These are phyloP conservation scores for Erythrolamprus reginae DNA, from an alignment of 2,113 vertebrate species.

Conservation along the genomic window DNA sequence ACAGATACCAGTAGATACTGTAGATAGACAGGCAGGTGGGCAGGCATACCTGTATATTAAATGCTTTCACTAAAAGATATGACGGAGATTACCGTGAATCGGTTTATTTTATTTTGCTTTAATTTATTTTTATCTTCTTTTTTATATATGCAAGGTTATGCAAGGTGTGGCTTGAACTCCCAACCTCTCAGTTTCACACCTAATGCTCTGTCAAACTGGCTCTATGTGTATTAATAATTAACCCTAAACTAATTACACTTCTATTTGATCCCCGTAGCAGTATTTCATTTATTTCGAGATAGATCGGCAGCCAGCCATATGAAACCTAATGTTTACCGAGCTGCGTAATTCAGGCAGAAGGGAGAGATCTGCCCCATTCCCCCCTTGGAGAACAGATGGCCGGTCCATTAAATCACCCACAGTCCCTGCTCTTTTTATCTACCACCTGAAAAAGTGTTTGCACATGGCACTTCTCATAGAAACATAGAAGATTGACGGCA, in stretches of 20 bases:
- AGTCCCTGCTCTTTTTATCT: not conserved
- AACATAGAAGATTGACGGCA: too few species aligned
- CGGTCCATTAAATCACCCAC: not conserved
- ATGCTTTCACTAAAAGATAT: not conserved
- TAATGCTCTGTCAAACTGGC: not conserved
- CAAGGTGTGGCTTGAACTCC: not conserved
- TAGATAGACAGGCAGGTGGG: too few species aligned
- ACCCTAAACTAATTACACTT: constrained; percentile 34
- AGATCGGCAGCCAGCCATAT: constrained; percentile 26
- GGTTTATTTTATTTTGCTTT: not conserved
- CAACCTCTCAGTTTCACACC: not conserved
- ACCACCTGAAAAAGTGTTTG: not conserved
- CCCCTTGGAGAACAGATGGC: not conserved
- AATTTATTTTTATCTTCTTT: not conserved
- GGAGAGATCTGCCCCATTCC: not conserved
- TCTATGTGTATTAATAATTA: constrained; percentile 52
- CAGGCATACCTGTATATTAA: not conserved
- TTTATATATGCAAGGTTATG: too few species aligned
- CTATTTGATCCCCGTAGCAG: constrained; percentile 28
- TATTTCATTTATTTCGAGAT: constrained; percentile 33
- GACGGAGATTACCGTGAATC: not conserved
- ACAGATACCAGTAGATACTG: too few species aligned
- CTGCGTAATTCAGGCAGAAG: not conserved
- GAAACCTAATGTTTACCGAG: constrained; percentile 21
- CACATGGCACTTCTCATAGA: not conserved